A percentile compares a stretch with the other conserved stretches of the same genome.
Conservation (phyloP, 1,140 invertebrate genomes). For the Coelopa frigida region DNA sequence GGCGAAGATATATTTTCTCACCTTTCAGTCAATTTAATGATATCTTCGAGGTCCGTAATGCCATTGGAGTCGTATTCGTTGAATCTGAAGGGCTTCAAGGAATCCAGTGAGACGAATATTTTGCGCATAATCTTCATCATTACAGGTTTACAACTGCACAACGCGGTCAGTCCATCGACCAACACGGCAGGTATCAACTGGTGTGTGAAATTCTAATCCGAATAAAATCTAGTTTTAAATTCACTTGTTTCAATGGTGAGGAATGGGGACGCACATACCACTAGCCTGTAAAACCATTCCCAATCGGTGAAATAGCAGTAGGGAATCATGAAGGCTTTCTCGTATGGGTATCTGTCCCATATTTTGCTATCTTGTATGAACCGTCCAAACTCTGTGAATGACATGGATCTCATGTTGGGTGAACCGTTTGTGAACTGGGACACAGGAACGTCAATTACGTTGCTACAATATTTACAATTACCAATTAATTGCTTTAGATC, state of each 20-base stretch:
- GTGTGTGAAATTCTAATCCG: slow-evolving; percentile 16
- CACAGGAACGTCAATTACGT: too few relatives aligned
- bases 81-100: slow-evolving; percentile 37
- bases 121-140: slow-evolving; percentile 27
- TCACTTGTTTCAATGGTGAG: too few relatives aligned
- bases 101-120: slow-evolving; percentile 27
- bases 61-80: slow-evolving; percentile 35
- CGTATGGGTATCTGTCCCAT: slow-evolving; percentile 19
- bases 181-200: slow-evolving; percentile 30
- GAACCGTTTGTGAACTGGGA: too few relatives aligned
- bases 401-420: too few relatives aligned
- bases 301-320: slow-evolving; percentile 22
- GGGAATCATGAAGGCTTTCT: slow-evolving; percentile 24
- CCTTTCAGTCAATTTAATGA: not conserved
- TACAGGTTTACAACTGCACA: slow-evolving; percentile 19
- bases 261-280: too few relatives aligned
- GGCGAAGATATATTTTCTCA: too few relatives aligned
- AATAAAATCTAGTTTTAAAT: too few relatives aligned
- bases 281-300: slow-evolving; percentile 23
- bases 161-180: slow-evolving; percentile 18
- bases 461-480: too few relatives aligned
- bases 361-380: too few relatives aligned
- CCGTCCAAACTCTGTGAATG: too few relatives aligned
- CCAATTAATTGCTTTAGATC: too few relatives aligned
- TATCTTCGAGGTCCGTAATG: slow-evolving; percentile 9